Evolutionary conservation across 2,888 invertebrate genomes (phyloP).

Genomic region (Mythimna pallens): DNA sequence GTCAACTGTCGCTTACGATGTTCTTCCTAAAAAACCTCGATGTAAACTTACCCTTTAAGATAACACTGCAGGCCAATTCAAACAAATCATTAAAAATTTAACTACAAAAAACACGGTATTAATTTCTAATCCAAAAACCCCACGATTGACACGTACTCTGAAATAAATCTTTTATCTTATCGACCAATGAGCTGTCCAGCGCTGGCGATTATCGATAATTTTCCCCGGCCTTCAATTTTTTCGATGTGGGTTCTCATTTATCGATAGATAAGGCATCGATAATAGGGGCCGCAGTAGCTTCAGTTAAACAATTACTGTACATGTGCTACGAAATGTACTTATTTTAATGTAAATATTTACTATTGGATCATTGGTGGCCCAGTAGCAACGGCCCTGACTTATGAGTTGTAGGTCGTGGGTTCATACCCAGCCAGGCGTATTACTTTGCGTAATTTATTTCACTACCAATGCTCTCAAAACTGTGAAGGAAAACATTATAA

Average conservation of each 20-base stretch:
- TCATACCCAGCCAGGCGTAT: no score
- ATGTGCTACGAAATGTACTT: constrained; percentile 39
- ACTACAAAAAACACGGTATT: constrained; percentile 1
- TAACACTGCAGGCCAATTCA: constrained; percentile 9
- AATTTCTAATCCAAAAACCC: constrained; percentile 14
- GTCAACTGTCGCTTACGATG: no score
- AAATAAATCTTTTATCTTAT: constrained; percentile 55
- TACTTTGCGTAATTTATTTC: no score
- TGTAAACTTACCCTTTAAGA: no score
- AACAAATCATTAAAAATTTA: constrained; percentile 21
- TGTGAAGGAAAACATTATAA: no score
- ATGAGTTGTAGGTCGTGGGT: no score
- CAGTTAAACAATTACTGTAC: constrained; percentile 46
- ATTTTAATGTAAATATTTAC: constrained; percentile 27
- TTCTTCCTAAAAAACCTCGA: no score
- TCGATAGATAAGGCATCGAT: constrained; percentile 59
- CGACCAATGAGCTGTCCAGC: constrained; percentile 44
- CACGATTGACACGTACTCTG: constrained; percentile 38
- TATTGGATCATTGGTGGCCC: background rate
- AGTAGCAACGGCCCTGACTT: no score
- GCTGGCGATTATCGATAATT: constrained; percentile 49
- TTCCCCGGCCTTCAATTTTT: constrained; percentile 50
- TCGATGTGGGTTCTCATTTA: constrained; percentile 48
- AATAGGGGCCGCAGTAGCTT: constrained; percentile 62
- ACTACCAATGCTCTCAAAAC: no score